A percentile compares a stretch with the other conserved stretches of the same genome.
Evolutionary conservation across 2,888 invertebrate species (phyloP).

Genomic region (Chrysolina haemoptera): DNA sequence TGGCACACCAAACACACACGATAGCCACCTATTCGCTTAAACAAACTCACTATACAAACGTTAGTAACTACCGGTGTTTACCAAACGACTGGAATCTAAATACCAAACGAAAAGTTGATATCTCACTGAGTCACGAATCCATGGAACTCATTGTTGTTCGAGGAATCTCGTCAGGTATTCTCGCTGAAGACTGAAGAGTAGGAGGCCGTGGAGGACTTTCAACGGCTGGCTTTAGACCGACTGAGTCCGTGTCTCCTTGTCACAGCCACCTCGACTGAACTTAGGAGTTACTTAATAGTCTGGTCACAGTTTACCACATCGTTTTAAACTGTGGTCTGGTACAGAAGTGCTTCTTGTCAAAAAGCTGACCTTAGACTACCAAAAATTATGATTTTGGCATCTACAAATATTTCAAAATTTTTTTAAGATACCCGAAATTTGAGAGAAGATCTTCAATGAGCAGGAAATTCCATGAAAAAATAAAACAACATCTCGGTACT

Average conservation of each 20-base stretch:
- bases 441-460: no score
- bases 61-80: conserved; percentile 37
- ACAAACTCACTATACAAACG: conserved; percentile 33
- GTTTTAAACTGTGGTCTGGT: no score
- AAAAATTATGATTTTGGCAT: no score
- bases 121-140: conserved; percentile 47
- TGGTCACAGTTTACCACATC: no score
- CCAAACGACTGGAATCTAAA: conserved; percentile 33
- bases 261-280: conserved; percentile 52
- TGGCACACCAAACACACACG: conserved; percentile 39
- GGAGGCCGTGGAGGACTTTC: conserved; percentile 36
- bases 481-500: no score
- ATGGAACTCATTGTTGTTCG: conserved; percentile 38
- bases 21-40: conserved; percentile 1
- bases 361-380: no score
- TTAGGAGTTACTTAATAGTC: conserved; percentile 32
- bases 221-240: conserved; percentile 32
- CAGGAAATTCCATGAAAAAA: no score
- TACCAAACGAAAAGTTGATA: conserved; percentile 47
- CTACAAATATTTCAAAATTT: no score
- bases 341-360: no score
- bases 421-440: no score
- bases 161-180: conserved; percentile 49
- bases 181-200: conserved; percentile 48
- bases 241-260: conserved; percentile 22